Base-by-base conservation (phyloP, 1,140 invertebrate species). In the Solen grandis region DNA sequence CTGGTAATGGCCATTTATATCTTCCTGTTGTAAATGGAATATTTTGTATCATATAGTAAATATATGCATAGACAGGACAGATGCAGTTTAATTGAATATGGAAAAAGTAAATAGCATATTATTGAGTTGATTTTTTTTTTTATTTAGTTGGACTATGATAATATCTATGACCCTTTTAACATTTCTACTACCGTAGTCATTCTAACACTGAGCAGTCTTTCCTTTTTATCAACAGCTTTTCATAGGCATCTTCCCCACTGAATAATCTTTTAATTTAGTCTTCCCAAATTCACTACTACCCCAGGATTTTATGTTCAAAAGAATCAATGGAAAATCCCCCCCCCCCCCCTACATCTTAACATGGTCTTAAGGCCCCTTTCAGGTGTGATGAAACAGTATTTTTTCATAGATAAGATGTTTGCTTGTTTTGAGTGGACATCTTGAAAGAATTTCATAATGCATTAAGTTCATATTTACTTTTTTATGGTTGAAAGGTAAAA, bases 401-500 rank as follows among this genome's bases (percentile, higher is more conserved):
- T n/a, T n/a, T n/a, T n/a, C n/a, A n/a, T n/a, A n/a, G n/a, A n/a
- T n/a, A n/a, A n/a, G n/a, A n/a, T 13, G 33, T 29, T 62, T 27
- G 5, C 25, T 22, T 35, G 13, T 35, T 35, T 25, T 29, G 36
- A 16, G 2, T 69, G 27, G 22, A n/a, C n/a, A n/a, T n/a, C n/a
- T 38, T 8, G 22, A 19, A 33, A 29, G 22, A 70, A 65, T 27
- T 50, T 4, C 22, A 27, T 38, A 70, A n/a, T 25, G 35, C 8
- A 8, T 19, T 46, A 46, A 46, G 41, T 46, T 10, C 19, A 8
- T 46, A 10, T 46, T 10, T 46, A 8, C 19, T 19, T 46, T 46
- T 29, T 69, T 52, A 29, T 8, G 16, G 13, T 41, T 68, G 5
- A 60, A 68, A 62, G 75, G 19, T 66, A 76, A 66, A 80, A 78